Conservation (phyloP, 2,888 invertebrate genomes). For the Atherix ibis region DNA sequence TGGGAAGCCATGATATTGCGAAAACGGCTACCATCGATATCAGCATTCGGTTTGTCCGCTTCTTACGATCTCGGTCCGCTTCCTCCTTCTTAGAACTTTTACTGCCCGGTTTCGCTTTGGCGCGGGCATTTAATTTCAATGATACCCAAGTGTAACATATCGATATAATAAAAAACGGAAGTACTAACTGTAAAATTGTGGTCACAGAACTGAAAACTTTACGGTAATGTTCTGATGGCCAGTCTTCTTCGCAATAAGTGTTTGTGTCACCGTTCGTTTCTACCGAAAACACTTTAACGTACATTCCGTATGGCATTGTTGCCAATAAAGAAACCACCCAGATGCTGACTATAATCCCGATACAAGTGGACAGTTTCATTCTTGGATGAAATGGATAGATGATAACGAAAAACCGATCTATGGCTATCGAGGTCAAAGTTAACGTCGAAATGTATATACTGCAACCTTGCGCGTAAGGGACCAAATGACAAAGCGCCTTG, state of each 20-base stretch:
- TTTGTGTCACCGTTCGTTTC: conserved; percentile 27
- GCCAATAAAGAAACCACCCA: conserved; percentile 81
- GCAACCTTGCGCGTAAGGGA: conserved; percentile 86
- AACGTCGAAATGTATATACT: conserved; percentile 96
- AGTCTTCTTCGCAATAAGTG: conserved; percentile 69
- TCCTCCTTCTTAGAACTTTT: conserved; percentile 78
- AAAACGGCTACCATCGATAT: conserved; percentile 96
- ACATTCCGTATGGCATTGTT: conserved; percentile 70
- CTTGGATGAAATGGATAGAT: conserved; percentile 88
- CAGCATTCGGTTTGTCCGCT: conserved; percentile 89
- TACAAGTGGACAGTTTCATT: conserved; percentile 76
- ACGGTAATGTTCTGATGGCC: conserved; percentile 73
- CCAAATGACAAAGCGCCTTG: conserved; percentile 73
- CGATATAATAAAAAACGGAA: conserved; percentile 87
- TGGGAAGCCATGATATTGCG: conserved; percentile 86
- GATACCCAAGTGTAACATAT: conserved; percentile 91
- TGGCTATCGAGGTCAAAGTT: conserved; percentile 91
- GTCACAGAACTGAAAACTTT: conserved; percentile 75
- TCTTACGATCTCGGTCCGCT: conserved; percentile 74
- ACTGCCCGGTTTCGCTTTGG: conserved; percentile 67
- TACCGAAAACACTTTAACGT: conserved; percentile 23
- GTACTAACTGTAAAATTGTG: conserved; percentile 77
- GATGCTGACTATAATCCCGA: conserved; percentile 70
- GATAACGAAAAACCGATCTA: conserved; percentile 94
- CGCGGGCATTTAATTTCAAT: conserved; percentile 67